phyloP scores from a whole-genome alignment of 2,888 invertebrate species.

The Caenorhabditis angaria region DNA sequence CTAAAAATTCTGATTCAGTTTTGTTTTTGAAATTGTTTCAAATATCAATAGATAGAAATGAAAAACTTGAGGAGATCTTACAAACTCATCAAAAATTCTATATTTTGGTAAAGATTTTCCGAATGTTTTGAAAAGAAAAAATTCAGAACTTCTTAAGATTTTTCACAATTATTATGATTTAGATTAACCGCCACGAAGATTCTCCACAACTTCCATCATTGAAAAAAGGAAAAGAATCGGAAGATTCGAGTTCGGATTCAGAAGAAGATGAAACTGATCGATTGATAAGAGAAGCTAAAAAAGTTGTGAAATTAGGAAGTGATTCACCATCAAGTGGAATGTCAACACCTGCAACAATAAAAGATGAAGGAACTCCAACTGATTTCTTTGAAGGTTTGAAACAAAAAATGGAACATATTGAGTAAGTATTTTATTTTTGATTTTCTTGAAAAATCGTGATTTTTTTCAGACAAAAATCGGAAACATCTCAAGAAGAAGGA shows the following conservation, averaged over 20 bases:
- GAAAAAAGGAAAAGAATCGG: constrained; percentile 3
- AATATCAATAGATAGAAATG: too few relatives aligned
- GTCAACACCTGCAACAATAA: constrained; percentile 35
- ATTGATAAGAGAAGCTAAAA: constrained; percentile 36
- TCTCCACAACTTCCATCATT: not conserved
- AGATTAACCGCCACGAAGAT: constrained; percentile 1
- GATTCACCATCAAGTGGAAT: constrained; percentile 42
- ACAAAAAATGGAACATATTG: constrained; percentile 57
- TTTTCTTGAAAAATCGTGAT: not conserved
- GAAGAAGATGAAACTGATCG: constrained; percentile 40
- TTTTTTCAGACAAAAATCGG: constrained; percentile 2
- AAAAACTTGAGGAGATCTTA: not conserved
- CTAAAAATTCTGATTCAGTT: not conserved
- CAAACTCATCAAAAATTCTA: too few relatives aligned
- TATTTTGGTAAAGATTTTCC: too few relatives aligned
- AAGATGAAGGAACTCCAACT: constrained; percentile 42
- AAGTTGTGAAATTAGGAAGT: constrained; percentile 31
- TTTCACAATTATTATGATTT: not conserved
- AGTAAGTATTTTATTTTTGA: constrained; percentile 5
- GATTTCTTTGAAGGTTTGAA: constrained; percentile 9
- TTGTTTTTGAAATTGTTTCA: constrained; percentile 5
- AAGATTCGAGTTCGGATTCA: constrained; percentile 29
- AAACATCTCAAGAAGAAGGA: constrained; percentile 12
- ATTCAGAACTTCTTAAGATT: too few relatives aligned
- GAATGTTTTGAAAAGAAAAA: too few relatives aligned